Base-by-base conservation (phyloP, 2,888 invertebrate genomes). In the Leucophora obtusa region DNA sequence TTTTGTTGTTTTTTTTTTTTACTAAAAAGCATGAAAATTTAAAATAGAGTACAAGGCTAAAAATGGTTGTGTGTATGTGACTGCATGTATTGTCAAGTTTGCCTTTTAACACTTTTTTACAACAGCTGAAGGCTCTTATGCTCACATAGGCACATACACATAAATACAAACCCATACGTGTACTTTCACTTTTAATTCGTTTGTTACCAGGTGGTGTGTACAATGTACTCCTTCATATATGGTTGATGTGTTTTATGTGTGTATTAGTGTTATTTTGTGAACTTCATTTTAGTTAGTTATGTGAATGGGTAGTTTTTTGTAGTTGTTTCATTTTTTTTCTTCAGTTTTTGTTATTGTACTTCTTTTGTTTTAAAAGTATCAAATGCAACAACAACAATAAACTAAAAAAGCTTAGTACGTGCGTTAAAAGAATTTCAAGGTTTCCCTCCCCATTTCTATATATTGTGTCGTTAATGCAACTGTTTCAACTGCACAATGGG, bases 361-460 rank as follows among this genome's bases (percentile, higher is more conserved):
- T 11, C 58, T 51, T 33, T 14, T 66, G 43, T 59, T 58, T 21
- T 21, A 56, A 56, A 63, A 24, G 11, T 58, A 68, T 43, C 33
- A 68, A 62, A 47, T 62, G 15, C 28, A 24, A 3, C 8, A 58
- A 24, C 35, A 54, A 50, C 1, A 56, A 50, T 50, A 66, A 68
- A 53, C 53, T 15, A 69, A 69, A 65, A 54, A 59, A 66, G 66
- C 70, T 56, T 54, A 56, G 54, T 47, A 71, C 74, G 74, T 74
- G 74, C 74, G 50, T 70, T 59, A 70, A 56, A 69, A 47, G 18
- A 58, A 70, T 68, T 78, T 79, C 73, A 79, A 79, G 79, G 73
- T 38, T 69, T 68, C 11, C 38, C 11, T 2, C 38, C 4, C 38
- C 38, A 3, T 28, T 28, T 28, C 4, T 28, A 38, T 35, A 35